Base-by-base conservation (phyloP, 2,797 vertebrate genomes). In the Balearica regulorum region DNA sequence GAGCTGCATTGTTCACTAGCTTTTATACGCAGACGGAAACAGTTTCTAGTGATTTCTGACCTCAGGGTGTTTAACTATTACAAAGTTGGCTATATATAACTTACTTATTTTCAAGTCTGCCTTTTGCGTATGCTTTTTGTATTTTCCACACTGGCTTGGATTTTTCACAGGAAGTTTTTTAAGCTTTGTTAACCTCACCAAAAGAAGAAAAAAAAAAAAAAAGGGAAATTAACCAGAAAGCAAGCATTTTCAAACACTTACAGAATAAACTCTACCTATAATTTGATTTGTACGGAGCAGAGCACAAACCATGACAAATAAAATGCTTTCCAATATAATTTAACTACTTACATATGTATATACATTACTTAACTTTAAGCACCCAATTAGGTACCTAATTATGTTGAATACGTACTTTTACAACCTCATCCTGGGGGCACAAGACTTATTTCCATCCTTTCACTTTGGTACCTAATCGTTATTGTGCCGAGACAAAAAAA, bases 311-410 rank as follows among this genome's bases (percentile, higher is more conserved):
- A 81, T n/a, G 58, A 84, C 48, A 91, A 92, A 76, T 37, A 73
- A 83, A 83, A 64, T 49, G 85, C 37, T 89, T 94, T 69, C 33
- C 44, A 89, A 77, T 77, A 77, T 79, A 94, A 89, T 41, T 91
- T 92, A 93, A 94, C 89, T 87, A 85, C 44, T 87, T 75, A 83
- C 72, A 81, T 20, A 64, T 54, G 75, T 65, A 83, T n/a, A 71
- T 48, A 78, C 26, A 78, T 69, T 65, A 85, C 21, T 79, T 82
- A 73, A 89, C 19, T 64, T 87, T 53, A 91, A 85, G 65, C 20
- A 94, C 41, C 8, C 65, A 91, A 24, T 90, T 83, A 95, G 41
- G 54, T 83, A 78, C 41, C 24, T 65, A 87, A 78, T 78, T 83
- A 65, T 24, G 20, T 37, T 75, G n/a, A 89, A 78, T 65, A 53